Percentiles rank a stretch among this genome's conserved stretches.
Conservation (phyloP, 1,140 invertebrate species). For the Caenorhabditis briggsae region DNA sequence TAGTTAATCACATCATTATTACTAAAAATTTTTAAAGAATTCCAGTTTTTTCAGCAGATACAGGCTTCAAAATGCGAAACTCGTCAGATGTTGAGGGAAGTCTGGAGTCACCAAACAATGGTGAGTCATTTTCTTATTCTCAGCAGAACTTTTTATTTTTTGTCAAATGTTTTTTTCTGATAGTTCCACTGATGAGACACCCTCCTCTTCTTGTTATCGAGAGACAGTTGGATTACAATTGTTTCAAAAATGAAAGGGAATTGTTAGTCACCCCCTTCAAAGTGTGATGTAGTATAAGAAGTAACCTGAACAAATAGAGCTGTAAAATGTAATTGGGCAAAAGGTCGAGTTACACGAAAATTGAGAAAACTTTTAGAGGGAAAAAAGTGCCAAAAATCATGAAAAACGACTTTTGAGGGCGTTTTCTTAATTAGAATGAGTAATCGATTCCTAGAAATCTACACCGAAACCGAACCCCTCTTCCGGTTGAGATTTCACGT, state of each 20-base stretch:
- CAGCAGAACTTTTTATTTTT: neutral
- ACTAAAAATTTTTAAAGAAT: neutral
- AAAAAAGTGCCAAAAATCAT: neutral
- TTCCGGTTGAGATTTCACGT: conserved; percentile 22
- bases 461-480: neutral
- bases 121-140: conserved; percentile 22
- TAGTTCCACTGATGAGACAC: conserved; percentile 6
- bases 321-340: neutral
- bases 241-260: conserved; percentile 20
- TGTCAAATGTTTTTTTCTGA: neutral
- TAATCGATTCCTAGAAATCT: neutral
- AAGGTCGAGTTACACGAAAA: neutral
- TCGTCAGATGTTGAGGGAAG: conserved; percentile 23
- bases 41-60: conserved; percentile 26
- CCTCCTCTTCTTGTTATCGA: neutral
- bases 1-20: conserved; percentile 15
- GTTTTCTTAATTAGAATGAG: neutral
- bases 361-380: no score
- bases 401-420: neutral
- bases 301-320: conserved; percentile 11
- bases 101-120: conserved; percentile 29
- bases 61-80: conserved; percentile 27
- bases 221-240: conserved; percentile 23
- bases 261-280: neutral
- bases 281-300: neutral